Conservation (phyloP, 2,113 vertebrate genomes). For the Heteronetta atricapilla region DNA sequence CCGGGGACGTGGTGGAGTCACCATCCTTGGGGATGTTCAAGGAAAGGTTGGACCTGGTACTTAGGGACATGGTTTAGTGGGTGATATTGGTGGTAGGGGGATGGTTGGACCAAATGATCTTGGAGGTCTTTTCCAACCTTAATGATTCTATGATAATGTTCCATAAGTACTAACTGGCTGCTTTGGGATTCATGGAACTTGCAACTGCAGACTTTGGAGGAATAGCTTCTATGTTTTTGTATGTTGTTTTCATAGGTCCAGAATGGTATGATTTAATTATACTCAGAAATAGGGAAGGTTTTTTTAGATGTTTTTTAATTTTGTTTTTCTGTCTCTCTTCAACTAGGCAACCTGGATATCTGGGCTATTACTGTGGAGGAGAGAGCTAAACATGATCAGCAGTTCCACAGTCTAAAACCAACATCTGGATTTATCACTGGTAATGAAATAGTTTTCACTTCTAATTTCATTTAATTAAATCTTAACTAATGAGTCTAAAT, state of each 20-base stretch:
- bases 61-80: too few relatives aligned
- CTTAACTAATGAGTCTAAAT: neutral
- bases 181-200: neutral
- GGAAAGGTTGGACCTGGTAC: too few relatives aligned
- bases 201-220: neutral
- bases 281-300: neutral
- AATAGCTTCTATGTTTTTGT: neutral
- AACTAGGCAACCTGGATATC: conserved; percentile 88
- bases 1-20: too few relatives aligned
- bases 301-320: neutral
- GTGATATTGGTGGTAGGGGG: too few relatives aligned
- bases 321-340: neutral
- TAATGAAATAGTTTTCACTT: conserved; percentile 59
- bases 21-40: too few relatives aligned
- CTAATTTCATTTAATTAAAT: neutral
- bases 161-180: neutral
- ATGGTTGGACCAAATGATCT: too few relatives aligned
- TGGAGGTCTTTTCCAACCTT: too few relatives aligned
- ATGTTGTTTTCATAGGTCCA: neutral
- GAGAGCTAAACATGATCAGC: conserved; percentile 96
- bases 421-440: conserved; percentile 95
- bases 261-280: neutral
- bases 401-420: conserved; percentile 95
- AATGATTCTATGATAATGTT: too few relatives aligned
- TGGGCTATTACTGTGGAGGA: conserved; percentile 97